Evolutionary conservation across 2,113 vertebrate species (phyloP), one percentile per base, ranked within the genome.

Genomic region (Mola mola): DNA sequence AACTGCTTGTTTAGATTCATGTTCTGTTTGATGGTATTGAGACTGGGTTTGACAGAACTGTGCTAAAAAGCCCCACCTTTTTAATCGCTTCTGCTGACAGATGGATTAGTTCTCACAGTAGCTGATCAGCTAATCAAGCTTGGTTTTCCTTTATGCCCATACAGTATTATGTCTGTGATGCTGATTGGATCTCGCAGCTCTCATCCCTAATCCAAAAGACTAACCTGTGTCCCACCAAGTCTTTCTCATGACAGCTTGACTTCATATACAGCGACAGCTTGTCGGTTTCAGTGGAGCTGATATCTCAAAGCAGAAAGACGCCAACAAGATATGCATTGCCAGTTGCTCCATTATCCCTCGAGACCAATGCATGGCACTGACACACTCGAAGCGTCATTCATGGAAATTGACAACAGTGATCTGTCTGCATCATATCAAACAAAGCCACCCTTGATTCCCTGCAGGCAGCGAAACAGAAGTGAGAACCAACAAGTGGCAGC

Each of bases 361-460:
- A 69, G 62, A 66, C 26, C 44, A 9, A 8, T 17, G 48, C 48
- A 41, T 56, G 51, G 49, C 50, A 25, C 38, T 17, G 52, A 56
- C 31, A 67, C 28, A 17, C 49, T 62, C 44, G 48, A 53, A 66
- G 48, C 44, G 46, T 48, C 1, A 3, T 56, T 67, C 58, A 17
- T 37, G 62, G 62, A 38, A 75, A 74, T 49, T 53, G 58, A 71
- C 60, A 62, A 62, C 51, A 60, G 51, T 33, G 52, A 70, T 81
- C 42, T 41, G 41, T 31, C 22, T 48, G 33, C 10, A 7, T 74
- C 62, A 59, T 55, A 67, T 69, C 33, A 73, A 64, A 66, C 44
- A 60, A 60, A 33, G 34, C 36, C 47, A 72, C 17, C 25, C 59
- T 19, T 42, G 41, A 56, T 61, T 59, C 20, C 58, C 16, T 52